phyloP scores from a whole-genome alignment of 2,888 invertebrate genomes.

The Sinotaia quadrata region DNA sequence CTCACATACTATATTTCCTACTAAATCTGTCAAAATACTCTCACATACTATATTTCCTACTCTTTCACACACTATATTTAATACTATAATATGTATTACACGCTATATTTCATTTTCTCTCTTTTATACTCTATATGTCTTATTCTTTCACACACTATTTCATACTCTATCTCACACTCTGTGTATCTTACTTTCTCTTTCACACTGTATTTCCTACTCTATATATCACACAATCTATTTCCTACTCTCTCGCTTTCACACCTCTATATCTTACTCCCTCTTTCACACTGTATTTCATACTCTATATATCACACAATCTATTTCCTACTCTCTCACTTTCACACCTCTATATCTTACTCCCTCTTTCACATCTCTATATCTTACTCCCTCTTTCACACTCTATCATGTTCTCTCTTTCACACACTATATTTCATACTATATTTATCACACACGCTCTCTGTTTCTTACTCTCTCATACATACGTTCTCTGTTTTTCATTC shows the following conservation, averaged over 20 bases:
- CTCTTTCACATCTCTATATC: background rate
- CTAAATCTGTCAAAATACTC: too few species aligned
- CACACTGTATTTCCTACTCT: background rate
- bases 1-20: too few species aligned
- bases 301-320: background rate
- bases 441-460: background rate
- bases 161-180: background rate
- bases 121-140: background rate
- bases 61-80: too few species aligned
- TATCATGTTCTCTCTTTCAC: background rate
- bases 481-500: background rate
- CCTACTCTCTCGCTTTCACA: background rate
- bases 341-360: background rate
- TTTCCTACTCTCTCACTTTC: conserved; percentile 1
- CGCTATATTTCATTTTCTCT: too few species aligned
- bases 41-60: too few species aligned
- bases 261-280: background rate
- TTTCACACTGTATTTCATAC: background rate
- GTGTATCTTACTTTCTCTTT: background rate
- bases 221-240: background rate
- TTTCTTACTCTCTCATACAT: background rate
- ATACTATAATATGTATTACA: too few species aligned
- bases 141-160: background rate
- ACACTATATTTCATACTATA: background rate
- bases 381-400: background rate